phyloP scores from a whole-genome alignment of 2,113 vertebrate species.

The Okapia johnstoni region DNA sequence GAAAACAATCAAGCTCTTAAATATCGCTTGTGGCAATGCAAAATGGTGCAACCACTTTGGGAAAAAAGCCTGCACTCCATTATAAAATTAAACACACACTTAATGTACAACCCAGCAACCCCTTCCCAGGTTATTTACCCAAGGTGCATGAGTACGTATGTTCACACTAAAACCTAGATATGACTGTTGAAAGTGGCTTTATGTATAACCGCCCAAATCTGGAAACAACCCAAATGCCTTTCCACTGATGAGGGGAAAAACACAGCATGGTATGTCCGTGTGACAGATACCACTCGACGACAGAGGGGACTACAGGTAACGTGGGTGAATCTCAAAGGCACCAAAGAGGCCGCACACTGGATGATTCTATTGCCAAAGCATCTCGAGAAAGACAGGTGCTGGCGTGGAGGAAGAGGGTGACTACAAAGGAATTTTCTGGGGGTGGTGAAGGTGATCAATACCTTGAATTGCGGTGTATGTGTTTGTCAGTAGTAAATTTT shows the following conservation, averaged over 20 bases:
- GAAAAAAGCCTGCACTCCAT: background rate
- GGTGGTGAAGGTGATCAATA: background rate
- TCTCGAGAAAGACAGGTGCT: background rate
- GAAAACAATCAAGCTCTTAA: background rate
- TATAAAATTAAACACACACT: background rate
- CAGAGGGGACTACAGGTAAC: background rate
- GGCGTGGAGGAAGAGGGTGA: background rate
- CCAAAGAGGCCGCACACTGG: fast-evolving
- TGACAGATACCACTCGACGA: fast-evolving
- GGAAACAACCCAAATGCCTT: too few relatives aligned
- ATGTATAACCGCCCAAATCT: background rate
- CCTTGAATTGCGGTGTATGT: background rate
- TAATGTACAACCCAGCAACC: fast-evolving
- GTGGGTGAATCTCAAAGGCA: fast-evolving
- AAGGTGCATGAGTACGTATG: fast-evolving
- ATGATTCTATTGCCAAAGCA: fast-evolving
- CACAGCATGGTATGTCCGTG: fast-evolving
- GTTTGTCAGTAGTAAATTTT: background rate
- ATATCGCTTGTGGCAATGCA: background rate
- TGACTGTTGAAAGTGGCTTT: background rate
- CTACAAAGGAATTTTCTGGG: background rate
- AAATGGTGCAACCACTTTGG: background rate
- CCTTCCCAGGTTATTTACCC: background rate
- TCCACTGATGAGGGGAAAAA: background rate
- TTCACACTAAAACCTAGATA: background rate